Evolutionary conservation across 2,888 invertebrate genomes (phyloP), one percentile per base, ranked within the genome.

Genomic region (Acanthosepion pharaonis): DNA sequence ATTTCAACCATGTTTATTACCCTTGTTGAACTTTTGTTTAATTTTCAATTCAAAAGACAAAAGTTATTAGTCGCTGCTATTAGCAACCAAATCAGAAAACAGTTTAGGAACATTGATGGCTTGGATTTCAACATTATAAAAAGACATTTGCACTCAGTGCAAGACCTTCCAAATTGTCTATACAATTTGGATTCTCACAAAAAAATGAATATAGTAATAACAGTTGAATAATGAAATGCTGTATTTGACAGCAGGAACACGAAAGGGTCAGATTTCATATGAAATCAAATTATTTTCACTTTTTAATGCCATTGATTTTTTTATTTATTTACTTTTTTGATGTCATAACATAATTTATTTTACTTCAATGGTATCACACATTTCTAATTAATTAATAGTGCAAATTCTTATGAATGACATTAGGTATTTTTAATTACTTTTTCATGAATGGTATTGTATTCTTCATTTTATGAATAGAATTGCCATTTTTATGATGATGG

Each of bases 81-180:
- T 78, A 78, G 78, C 78, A 78, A 78, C n/a, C n/a, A 78, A 78
- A 78, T 78, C 78, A 78, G n/a, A 78, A 78, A 78, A 78, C 78
- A 15, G 33, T 78, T 78, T 78, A 78, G 78, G 11, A 78, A 78
- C 78, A 15, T 78, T 78, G 78, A 33, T n/a, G n/a, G 9, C 15
- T 11, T 33, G 3, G 23, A 5, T n/a, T 9, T n/a, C 15, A 78
- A n/a, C 15, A 78, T n/a, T 15, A 78, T 78, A n/a, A 78, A 78
- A 78, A 78, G 78, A n/a, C n/a, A n/a, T 78, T 33, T n/a, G n/a
- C 0, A 78, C n/a, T 11, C n/a, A 78, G 78, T n/a, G 78, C n/a
- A n/a, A 78, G n/a, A n/a, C n/a, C 78, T 78, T 78, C 78, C n/a
- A 33, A 9, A n/a, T 78, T 78, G 78, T n/a, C 78, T 78, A 78